A percentile compares a stretch with the other conserved stretches of the same genome.
phyloP scores from a whole-genome alignment of 2,888 invertebrate genomes.

The Aphidoletes aphidimyza region DNA sequence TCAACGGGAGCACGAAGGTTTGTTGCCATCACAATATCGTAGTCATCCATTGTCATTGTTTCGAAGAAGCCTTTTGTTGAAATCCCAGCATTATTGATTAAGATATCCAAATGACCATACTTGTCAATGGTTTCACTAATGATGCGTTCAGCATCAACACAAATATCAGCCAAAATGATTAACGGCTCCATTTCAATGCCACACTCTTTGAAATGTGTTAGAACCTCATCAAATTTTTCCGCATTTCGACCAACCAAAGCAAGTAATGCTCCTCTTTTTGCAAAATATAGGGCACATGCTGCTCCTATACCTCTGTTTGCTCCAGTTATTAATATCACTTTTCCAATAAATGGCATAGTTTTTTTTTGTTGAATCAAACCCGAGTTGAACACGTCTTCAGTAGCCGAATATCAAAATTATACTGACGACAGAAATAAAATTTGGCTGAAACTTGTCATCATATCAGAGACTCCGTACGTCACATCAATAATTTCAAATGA shows the following conservation, averaged over 20 bases:
- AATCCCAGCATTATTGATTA: constrained; percentile 91
- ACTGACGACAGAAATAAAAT: no score
- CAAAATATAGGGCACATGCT: background rate
- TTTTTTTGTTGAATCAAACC: background rate
- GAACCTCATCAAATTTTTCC: background rate
- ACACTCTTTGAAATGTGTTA: background rate
- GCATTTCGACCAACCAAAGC: background rate
- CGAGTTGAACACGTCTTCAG: no score
- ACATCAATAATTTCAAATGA: no score
- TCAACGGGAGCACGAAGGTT: constrained; percentile 74
- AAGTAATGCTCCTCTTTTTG: background rate
- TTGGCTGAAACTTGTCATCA: no score
- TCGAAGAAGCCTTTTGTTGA: constrained; percentile 86
- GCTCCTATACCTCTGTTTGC: background rate
- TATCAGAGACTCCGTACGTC: no score
- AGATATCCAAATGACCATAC: constrained; percentile 82
- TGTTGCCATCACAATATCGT: constrained; percentile 87
- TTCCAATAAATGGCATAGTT: background rate
- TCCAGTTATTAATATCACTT: background rate
- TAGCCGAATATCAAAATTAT: no score
- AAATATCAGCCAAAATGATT: background rate
- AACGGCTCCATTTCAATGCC: no score
- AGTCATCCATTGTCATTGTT: constrained; percentile 85
- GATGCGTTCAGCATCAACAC: constrained; percentile 64
- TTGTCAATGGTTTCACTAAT: constrained; percentile 78